Conservation (phyloP, 2,888 invertebrate genomes). For the Plebejus anna region DNA sequence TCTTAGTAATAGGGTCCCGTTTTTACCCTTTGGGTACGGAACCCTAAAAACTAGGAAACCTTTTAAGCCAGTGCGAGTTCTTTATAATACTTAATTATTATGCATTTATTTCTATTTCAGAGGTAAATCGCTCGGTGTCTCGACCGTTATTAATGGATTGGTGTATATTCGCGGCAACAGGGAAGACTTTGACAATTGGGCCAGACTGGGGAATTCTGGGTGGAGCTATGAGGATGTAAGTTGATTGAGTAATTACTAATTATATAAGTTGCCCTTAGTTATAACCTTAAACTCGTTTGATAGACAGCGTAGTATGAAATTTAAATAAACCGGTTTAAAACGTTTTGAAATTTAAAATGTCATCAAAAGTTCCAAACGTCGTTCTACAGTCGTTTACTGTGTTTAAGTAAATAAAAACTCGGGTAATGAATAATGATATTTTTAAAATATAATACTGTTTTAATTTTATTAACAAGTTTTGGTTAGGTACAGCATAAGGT, state of each 20-base stretch:
- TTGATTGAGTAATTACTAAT: not conserved
- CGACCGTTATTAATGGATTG: constrained; percentile 82
- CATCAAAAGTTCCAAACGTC: not conserved
- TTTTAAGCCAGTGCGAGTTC: no score
- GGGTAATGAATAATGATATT: no score
- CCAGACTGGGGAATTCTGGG: constrained; percentile 77
- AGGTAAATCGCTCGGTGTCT: constrained; percentile 83
- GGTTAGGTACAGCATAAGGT: no score
- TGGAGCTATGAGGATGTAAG: constrained; percentile 80
- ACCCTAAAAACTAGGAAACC: no score
- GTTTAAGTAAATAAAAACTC: no score
- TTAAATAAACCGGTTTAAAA: not conserved
- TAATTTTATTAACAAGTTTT: no score
- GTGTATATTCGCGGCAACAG: constrained; percentile 80
- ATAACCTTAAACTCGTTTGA: no score
- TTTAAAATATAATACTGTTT: no score
- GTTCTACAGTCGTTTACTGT: not conserved
- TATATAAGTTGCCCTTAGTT: not conserved
- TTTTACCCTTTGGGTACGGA: no score
- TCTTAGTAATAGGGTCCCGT: no score
- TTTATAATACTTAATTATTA: no score
- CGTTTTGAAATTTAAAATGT: not conserved
- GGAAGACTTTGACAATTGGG: constrained; percentile 83
- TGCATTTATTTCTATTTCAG: constrained; percentile 45
- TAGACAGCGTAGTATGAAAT: no score